Base-by-base conservation (phyloP, 2,797 vertebrate genomes). In the Arctocebus calabarensis region DNA sequence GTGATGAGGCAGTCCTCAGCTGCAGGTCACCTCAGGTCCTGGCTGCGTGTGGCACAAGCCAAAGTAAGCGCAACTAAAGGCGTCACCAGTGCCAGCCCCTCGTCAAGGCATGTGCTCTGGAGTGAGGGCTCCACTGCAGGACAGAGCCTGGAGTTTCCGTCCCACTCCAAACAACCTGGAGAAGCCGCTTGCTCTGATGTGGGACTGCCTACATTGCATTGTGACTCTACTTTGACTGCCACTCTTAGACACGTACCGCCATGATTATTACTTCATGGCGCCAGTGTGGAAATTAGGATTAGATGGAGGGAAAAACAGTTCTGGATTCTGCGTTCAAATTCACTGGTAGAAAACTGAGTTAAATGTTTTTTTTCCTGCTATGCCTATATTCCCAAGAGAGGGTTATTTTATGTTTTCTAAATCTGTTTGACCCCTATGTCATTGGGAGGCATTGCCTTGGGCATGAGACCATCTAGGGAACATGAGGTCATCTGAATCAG, bases 1-100 rank as follows among this genome's bases (percentile, higher is more conserved):
- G 13, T 66, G 77, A 93, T 94, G 74, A 37, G 75, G 81, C 79
- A 82, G 92, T 59, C 84, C 62, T 84, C 89, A 62, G 75, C 94
- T 96, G 59, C 19, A 23, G 64, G 83, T 19, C 4, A 94, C 7
- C 61, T 90, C 84, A 83, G 82, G 45, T 66, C 91, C 95, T 92
- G 91, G 88, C 89, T 73, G 34, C 22, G 48, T 29, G 1, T 27
- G 37, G 59, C 16, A 23, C 2, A 84, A 32, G 74, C 40, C 66
- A 84, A 55, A 48, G 22, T 7, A 32, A 12, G 79, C 59, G 29
- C 4, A 29, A 84, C 23, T 12, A 34, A 86, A 61, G 32, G 12
- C 2, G 29, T 59, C 34, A 13, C 61, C 16, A 2, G 1, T 32
- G 3, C 88, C 64, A 57, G 23, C 0, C 22, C 45, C 34, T 17